Conservation (phyloP, 1,140 invertebrate species). For the Drosophila melanica region DNA sequence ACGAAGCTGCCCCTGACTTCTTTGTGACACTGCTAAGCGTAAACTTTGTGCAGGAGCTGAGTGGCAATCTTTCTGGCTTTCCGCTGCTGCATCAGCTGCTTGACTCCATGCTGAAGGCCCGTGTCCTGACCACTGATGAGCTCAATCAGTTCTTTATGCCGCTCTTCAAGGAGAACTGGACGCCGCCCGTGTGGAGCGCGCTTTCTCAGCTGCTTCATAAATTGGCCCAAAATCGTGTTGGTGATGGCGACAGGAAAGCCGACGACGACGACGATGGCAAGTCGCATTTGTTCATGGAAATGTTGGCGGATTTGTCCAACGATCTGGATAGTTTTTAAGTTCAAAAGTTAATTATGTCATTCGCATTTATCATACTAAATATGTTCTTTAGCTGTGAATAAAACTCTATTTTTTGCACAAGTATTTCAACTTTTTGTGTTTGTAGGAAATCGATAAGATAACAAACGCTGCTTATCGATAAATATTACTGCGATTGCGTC, state of each 20-base stretch:
- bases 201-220: slow-evolving; percentile 63
- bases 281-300: slow-evolving; percentile 80
- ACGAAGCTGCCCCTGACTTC: slow-evolving; percentile 30
- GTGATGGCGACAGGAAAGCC: background rate
- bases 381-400: slow-evolving; percentile 37
- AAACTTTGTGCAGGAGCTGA: slow-evolving; percentile 54
- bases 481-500: slow-evolving; percentile 28
- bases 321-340: slow-evolving; percentile 79
- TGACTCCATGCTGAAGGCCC: slow-evolving; percentile 44
- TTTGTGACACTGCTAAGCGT: slow-evolving; percentile 60
- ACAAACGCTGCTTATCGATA: slow-evolving; percentile 27
- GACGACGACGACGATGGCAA: slow-evolving; percentile 66
- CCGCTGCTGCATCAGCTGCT: slow-evolving; percentile 54
- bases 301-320: slow-evolving; percentile 75
- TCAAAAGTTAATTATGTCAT: slow-evolving; percentile 39
- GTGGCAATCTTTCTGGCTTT: slow-evolving; percentile 22
- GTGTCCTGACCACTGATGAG: slow-evolving; percentile 50
- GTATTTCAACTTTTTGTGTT: slow-evolving; percentile 16
- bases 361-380: slow-evolving; percentile 24
- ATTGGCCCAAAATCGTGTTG: slow-evolving; percentile 36
- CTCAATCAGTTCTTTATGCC: slow-evolving; percentile 67
- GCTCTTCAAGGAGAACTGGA: slow-evolving; percentile 71
- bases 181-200: slow-evolving; percentile 43
- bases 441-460: slow-evolving; percentile 39
- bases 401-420: slow-evolving; percentile 42